A percentile compares a stretch with the other conserved stretches of the same genome.
Conservation (phyloP, 2,797 vertebrate genomes). For the Poeciliopsis gracilis region DNA sequence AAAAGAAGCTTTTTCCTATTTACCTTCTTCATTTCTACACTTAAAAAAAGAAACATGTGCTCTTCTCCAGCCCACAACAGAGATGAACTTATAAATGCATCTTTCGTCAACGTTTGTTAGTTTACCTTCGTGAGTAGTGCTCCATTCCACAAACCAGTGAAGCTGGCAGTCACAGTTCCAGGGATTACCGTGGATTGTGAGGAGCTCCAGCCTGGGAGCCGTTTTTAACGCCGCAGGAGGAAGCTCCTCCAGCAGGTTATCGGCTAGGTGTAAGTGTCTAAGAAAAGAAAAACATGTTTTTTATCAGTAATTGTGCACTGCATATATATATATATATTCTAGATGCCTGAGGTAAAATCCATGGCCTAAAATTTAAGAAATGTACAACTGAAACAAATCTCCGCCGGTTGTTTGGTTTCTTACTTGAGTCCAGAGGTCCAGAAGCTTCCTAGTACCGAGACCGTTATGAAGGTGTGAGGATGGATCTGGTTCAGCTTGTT, state of each 20-base stretch:
- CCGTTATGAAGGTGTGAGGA: slow-evolving; percentile 82
- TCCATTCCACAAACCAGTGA: slow-evolving; percentile 82
- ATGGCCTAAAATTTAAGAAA: not conserved
- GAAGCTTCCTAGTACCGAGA: slow-evolving; percentile 81
- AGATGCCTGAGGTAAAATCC: not conserved
- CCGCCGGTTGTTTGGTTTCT: slow-evolving; percentile 24
- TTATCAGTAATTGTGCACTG: not conserved
- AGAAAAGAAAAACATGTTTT: slow-evolving; percentile 18
- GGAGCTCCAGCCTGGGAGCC: slow-evolving; percentile 75
- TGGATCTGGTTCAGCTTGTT: slow-evolving; percentile 83
- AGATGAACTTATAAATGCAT: not conserved
- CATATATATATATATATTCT: not conserved
- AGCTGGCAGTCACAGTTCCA: slow-evolving; percentile 85
- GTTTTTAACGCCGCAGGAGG: slow-evolving; percentile 67
- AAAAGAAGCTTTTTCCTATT: not conserved
- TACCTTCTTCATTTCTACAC: too few relatives aligned
- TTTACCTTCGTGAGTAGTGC: slow-evolving; percentile 75
- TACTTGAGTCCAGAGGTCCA: slow-evolving; percentile 82
- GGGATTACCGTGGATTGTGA: slow-evolving; percentile 82
- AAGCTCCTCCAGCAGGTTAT: slow-evolving; percentile 80
- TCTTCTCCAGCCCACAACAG: not conserved
- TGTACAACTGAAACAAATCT: not conserved
- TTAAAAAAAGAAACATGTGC: too few relatives aligned
- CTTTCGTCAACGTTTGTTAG: not conserved
- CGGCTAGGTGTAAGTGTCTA: slow-evolving; percentile 82